phyloP scores from a whole-genome alignment of 2,113 vertebrate genomes.

The Oplegnathus fasciatus region DNA sequence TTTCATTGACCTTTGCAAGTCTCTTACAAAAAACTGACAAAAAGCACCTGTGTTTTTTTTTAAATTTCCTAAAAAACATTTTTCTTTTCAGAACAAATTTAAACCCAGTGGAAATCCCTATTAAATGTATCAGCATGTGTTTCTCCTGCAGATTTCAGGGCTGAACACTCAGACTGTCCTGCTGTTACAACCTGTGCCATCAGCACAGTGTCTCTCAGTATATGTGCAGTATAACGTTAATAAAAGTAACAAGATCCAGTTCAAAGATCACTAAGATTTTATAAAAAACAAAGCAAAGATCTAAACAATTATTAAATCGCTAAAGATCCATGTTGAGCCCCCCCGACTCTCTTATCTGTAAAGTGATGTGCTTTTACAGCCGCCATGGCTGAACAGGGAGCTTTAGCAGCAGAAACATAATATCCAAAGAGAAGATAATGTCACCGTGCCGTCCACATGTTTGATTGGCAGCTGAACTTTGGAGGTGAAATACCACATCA shows the following conservation, averaged over 20 bases:
- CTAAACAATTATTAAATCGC: no score
- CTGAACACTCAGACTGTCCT: background rate
- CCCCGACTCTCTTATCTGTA: background rate
- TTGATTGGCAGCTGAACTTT: conserved; percentile 22
- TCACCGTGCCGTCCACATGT: background rate
- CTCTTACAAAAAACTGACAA: background rate
- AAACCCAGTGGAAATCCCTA: background rate
- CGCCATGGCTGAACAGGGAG: background rate
- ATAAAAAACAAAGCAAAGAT: no score
- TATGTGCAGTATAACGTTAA: background rate
- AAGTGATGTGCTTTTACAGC: no score
- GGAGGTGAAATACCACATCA: conserved; percentile 6
- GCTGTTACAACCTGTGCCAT: background rate
- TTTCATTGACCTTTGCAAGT: background rate
- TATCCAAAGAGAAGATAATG: background rate
- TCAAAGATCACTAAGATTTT: background rate
- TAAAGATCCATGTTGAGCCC: no score
- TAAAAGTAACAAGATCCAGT: background rate
- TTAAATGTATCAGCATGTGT: conserved; percentile 4
- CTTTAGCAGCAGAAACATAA: background rate
- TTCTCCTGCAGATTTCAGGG: background rate
- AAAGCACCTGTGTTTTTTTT: background rate
- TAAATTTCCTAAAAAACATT: background rate
- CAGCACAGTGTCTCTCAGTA: background rate
- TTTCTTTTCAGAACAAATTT: background rate